Base-by-base conservation (phyloP, 2,797 vertebrate genomes). In the Meda fulgida region DNA sequence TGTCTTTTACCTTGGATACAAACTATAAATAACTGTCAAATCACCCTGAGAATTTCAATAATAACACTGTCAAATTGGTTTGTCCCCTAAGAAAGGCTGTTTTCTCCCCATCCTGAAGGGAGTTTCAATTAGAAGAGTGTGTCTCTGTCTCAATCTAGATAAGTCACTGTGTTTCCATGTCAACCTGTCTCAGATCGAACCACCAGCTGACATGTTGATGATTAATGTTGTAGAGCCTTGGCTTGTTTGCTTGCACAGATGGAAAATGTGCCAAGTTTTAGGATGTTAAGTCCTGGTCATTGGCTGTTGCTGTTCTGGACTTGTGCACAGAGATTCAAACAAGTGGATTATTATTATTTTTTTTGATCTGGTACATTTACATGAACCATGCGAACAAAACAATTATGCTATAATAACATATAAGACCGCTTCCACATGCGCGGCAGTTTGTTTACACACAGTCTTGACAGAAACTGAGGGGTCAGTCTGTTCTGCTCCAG, bases 91-190 rank as follows among this genome's bases (percentile, higher is more conserved):
- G n/a, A 84, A 77, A 66, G 19, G 81, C 7, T 31, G 34, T 34
- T 70, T 58, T 78, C 73, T 67, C 46, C 23, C 71, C 10, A 21
- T 83, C 23, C 46, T 48, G 69, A 73, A 84, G 48, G 51, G 34
- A 77, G 51, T 53, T 87, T 51, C 80, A 77, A 76, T 63, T 48
- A 87, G 48, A 84, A 18, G 13, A 48, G 31, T 31, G 29, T 77
- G 73, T 84, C 31, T 60, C 16, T 18, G 46, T 48, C 70, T 71
- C 26, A 53, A 36, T 51, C 40, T 81, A 26, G 75, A 70, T 66
- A 84, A 81, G 48, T 48, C 40, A 67, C 70, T 71, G 72, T 48
- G 71, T 77, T 81, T 84, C 76, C 80, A 86, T 82, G 72, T 86
- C 65, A 81, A 77, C 84, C 71, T 84, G 78, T 70, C 34, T 81